phyloP scores from a whole-genome alignment of 2,888 invertebrate species.

The Rhyacophila evoluta region DNA sequence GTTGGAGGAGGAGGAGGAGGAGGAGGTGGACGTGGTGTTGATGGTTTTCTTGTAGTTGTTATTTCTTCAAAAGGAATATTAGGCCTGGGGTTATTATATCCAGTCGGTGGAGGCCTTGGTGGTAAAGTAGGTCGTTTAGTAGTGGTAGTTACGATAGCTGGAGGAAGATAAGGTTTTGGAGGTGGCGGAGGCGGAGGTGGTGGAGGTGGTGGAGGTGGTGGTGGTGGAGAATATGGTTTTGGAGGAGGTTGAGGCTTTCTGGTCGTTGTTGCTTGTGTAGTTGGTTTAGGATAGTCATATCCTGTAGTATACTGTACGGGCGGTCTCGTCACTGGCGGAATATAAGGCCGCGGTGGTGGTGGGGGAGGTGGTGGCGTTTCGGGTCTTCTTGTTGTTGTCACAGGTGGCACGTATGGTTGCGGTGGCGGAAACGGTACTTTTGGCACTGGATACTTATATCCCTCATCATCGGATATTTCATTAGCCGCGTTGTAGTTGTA shows the following conservation, averaged over 20 bases:
- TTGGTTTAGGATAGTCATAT: conserved; percentile 28
- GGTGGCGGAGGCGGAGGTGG: conserved; percentile 30
- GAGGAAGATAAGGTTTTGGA: conserved; percentile 55
- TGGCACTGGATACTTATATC: conserved; percentile 62
- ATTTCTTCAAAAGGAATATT: conserved; percentile 38
- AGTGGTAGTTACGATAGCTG: conserved; percentile 50
- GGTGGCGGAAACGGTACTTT: conserved; percentile 61
- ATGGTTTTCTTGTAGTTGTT: conserved; percentile 34
- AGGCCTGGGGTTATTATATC: conserved; percentile 48
- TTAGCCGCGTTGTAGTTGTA: background rate
- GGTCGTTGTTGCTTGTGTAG: background rate
- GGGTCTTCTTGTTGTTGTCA: conserved; percentile 49
- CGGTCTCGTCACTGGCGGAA: conserved; percentile 52
- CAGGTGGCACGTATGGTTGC: conserved; percentile 47
- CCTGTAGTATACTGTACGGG: conserved; percentile 45
- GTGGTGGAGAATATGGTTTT: background rate
- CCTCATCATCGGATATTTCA: background rate
- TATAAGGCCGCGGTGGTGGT: conserved; percentile 44
- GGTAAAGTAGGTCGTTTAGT: conserved; percentile 42
- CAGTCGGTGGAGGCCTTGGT: background rate
- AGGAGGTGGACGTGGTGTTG: conserved; percentile 41
- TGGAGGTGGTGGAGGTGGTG: conserved; percentile 33
- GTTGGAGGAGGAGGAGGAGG: conserved; percentile 51
- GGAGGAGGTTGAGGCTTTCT: background rate
- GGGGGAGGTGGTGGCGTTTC: conserved; percentile 45